Conservation (phyloP, 2,797 vertebrate genomes). For the Pelobates cultripes region DNA sequence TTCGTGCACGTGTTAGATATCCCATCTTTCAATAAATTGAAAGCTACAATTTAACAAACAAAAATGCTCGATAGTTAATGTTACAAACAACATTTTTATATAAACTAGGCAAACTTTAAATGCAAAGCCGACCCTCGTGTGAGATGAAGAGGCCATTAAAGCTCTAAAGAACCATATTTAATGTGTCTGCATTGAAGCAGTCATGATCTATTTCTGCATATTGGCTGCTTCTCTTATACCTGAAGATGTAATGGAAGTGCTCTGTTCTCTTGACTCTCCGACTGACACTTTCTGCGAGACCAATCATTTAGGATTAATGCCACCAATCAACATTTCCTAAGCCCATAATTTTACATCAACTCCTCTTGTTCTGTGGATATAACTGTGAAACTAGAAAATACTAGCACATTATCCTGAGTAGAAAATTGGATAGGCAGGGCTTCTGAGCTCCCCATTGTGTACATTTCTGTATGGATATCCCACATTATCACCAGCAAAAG, state of each 20-base stretch:
- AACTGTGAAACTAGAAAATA: conserved; percentile 26
- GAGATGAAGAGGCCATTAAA: no score
- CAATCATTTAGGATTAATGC: conserved; percentile 32
- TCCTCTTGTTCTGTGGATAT: conserved; percentile 8
- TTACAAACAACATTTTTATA: no score
- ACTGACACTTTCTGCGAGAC: conserved; percentile 14
- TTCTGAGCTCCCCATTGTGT: conserved; percentile 3
- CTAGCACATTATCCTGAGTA: conserved; percentile 20
- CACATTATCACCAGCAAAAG: conserved; percentile 6
- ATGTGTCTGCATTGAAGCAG: no score
- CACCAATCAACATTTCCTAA: conserved; percentile 20
- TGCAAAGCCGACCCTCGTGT: no score
- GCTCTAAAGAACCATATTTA: no score
- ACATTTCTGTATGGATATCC: conserved; percentile 22
- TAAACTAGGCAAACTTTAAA: no score
- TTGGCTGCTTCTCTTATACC: background rate
- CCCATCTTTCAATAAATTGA: no score
- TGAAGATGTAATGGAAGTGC: background rate
- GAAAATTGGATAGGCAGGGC: conserved; percentile 32
- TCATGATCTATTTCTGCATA: background rate
- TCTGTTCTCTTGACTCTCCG: background rate
- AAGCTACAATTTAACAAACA: no score
- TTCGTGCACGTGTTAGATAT: no score
- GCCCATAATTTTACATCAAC: conserved; percentile 25
- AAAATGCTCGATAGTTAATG: no score